Conservation (phyloP, 92 coral and sea anemone genomes). For the Montipora capitata region DNA sequence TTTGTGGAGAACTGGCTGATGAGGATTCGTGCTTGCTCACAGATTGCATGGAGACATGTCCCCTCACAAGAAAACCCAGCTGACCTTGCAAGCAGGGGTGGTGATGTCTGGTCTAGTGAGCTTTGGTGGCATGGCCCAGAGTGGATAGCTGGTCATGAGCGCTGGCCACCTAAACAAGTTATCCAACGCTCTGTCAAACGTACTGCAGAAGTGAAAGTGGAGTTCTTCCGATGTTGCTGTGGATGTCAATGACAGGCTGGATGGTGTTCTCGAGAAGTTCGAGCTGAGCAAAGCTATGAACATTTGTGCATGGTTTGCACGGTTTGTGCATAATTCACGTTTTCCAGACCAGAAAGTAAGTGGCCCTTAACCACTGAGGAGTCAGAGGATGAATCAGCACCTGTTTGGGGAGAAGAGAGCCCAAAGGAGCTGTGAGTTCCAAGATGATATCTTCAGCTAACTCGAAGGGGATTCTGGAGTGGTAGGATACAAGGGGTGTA, state of each 20-base stretch:
- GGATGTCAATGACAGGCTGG: slow-evolving; percentile 30
- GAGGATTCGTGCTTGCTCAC: slow-evolving; percentile 33
- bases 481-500: slow-evolving; percentile 44
- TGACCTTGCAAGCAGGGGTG: slow-evolving; percentile 74
- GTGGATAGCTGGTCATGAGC: slow-evolving; percentile 23
- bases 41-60: slow-evolving; percentile 63
- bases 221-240: slow-evolving; percentile 31
- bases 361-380: slow-evolving; percentile 59
- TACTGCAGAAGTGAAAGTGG: slow-evolving; percentile 45
- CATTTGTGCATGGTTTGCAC: slow-evolving; percentile 34
- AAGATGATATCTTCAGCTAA: slow-evolving; percentile 30
- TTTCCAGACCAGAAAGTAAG: slow-evolving; percentile 20
- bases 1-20: slow-evolving; percentile 38
- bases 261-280: slow-evolving; percentile 53
- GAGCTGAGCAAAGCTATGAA: slow-evolving; percentile 33
- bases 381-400: slow-evolving; percentile 23
- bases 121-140: slow-evolving; percentile 31
- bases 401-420: slow-evolving; percentile 43
- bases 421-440: slow-evolving; percentile 27
- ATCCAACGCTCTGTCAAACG: slow-evolving; percentile 45
- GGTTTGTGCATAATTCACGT: slow-evolving; percentile 52
- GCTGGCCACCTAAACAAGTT: slow-evolving; percentile 39
- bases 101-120: slow-evolving; percentile 41
- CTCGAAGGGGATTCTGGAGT: slow-evolving; percentile 42
- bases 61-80: slow-evolving; percentile 69